Evolutionary conservation across 2,113 vertebrate species (phyloP), one percentile per base, ranked within the genome.

Genomic region (Paradisaea rubra): DNA sequence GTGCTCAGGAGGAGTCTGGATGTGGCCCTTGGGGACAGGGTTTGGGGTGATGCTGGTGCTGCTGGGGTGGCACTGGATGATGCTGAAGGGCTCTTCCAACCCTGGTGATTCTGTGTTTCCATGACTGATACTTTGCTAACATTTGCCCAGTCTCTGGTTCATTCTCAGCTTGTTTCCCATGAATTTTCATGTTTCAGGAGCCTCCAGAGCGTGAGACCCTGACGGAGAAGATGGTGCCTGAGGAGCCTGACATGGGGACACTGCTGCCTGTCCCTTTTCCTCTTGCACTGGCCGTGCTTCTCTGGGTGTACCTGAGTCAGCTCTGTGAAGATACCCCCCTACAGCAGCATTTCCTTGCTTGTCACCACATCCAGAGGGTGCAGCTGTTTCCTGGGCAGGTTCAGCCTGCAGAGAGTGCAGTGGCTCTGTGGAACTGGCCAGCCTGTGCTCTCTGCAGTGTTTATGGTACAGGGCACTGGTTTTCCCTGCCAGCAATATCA

Each of bases 1-100:
- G 15, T 33, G 76, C 0, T 6, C 50, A 21, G 23, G 68, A 81
- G 50, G 1, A 24, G 19, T 28, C 52, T 60, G 86, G 53, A 18
- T n/a, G 69, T 74, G 53, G 19, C 52, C 35, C 50, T 3, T 66
- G 77, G 33, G 44, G 52, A 88, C 68, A 52, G 15, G 33, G 3
- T 5, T 74, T 56, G 35, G 49, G 82, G 12, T 15, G 68, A 4
- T 21, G 37, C 19, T 73, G 68, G 0, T 59, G 45, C 0, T 1
- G 6, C 53, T 53, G 60, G 42, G 28, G 13, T n/a, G n/a, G 61
- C 4, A 25, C n/a, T 53, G 61, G 28, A 0, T 7, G 28, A 2
- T 31, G 13, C 20, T 74, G 39, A 2, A 3, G 20, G 24, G 7
- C 30, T 41, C 20, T 68, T 8, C 39, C 45, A 10, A 1, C n/a